Conservation (phyloP, 2,888 invertebrate species). For the Diaphora mendica region DNA sequence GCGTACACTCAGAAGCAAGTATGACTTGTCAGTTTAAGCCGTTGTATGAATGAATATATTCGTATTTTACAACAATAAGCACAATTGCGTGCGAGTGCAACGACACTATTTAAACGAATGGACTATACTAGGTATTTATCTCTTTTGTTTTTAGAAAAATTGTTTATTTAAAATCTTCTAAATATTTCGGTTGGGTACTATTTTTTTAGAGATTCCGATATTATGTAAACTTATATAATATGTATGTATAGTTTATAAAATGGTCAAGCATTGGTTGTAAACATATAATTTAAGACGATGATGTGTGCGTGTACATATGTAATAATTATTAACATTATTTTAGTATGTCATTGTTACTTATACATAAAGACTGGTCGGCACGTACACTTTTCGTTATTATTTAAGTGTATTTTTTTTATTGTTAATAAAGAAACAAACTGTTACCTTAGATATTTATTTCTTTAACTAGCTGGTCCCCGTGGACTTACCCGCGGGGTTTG, state of each 20-base stretch:
- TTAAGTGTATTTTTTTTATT: slow-evolving; percentile 28
- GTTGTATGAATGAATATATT: too few relatives aligned
- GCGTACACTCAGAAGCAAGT: too few relatives aligned
- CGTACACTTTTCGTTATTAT: slow-evolving; percentile 36
- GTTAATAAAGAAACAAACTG: slow-evolving; percentile 48
- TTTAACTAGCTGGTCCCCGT: slow-evolving; percentile 26
- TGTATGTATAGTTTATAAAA: neutral
- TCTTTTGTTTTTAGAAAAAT: neutral
- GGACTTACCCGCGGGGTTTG: too few relatives aligned
- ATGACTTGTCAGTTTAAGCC: too few relatives aligned
- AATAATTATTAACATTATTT: slow-evolving; percentile 5
- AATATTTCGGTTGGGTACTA: neutral
- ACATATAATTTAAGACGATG: neutral
- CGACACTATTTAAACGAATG: too few relatives aligned
- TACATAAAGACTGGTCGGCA: slow-evolving; percentile 48
- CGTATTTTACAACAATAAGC: too few relatives aligned
- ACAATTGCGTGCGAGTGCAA: too few relatives aligned
- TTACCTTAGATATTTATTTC: slow-evolving; percentile 21
- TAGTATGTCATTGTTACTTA: slow-evolving; percentile 34
- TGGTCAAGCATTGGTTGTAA: neutral
- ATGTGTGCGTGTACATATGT: neutral
- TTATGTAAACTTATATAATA: neutral
- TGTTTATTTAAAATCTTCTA: neutral
- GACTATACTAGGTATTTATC: too few relatives aligned
- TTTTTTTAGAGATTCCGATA: too few relatives aligned